Evolutionary conservation across 2,797 vertebrate species (phyloP).

Genomic region (Tinamus major): DNA sequence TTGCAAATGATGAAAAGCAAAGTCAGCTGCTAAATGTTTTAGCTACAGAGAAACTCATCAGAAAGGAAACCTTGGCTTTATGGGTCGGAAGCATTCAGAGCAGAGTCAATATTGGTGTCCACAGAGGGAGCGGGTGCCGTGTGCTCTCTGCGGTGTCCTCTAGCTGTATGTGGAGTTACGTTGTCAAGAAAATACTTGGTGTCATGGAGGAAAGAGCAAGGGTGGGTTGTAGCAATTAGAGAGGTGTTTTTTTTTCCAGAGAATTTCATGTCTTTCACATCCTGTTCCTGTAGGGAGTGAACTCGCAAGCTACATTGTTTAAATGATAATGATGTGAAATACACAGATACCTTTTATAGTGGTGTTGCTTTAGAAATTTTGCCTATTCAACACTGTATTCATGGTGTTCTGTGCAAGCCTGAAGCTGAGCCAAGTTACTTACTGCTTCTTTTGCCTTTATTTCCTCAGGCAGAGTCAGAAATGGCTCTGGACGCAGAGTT

Average conservation of each 20-base stretch:
- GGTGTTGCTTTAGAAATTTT: neutral
- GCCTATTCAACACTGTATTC: neutral
- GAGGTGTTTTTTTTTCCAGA: neutral
- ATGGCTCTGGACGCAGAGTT: slow-evolving; percentile 98
- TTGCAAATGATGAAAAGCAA: neutral
- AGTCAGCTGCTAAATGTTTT: neutral
- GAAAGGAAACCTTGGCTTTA: neutral
- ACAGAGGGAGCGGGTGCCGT: neutral
- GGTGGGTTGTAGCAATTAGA: neutral
- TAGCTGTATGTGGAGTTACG: neutral
- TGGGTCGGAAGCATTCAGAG: neutral
- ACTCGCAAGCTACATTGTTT: neutral
- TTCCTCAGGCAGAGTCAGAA: slow-evolving; percentile 87
- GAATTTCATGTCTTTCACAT: neutral
- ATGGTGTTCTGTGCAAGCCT: neutral
- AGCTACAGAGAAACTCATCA: neutral
- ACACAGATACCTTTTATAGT: fast-evolving
- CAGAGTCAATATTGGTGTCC: neutral
- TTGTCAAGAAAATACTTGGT: neutral
- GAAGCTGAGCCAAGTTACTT: neutral
- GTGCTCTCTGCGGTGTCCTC: neutral
- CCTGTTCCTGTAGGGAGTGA: neutral
- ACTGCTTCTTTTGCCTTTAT: neutral
- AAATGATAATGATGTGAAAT: neutral
- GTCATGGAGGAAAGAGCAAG: neutral